phyloP scores from a whole-genome alignment of 1,140 invertebrate species.

The Parapsyche elsis region DNA sequence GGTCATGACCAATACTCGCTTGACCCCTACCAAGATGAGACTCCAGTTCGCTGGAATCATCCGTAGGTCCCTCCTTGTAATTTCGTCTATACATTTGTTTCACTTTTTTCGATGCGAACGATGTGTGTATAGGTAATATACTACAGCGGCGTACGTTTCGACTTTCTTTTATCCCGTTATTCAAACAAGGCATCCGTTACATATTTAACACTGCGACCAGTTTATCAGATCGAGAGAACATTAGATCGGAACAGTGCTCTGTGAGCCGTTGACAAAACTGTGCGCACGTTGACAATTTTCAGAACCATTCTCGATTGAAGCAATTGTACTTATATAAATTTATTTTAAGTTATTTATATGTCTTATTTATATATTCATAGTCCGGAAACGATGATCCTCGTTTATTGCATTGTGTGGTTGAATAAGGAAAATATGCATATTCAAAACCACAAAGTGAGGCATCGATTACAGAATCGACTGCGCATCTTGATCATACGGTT shows the following conservation, averaged over 20 bases:
- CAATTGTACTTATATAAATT: too few relatives aligned
- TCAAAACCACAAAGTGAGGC: background rate
- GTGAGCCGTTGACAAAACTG: too few relatives aligned
- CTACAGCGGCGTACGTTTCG: conserved; percentile 3
- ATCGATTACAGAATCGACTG: background rate
- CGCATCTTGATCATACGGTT: background rate
- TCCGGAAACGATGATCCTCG: too few relatives aligned
- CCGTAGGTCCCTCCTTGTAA: too few relatives aligned
- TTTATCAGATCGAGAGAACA: conserved; percentile 24
- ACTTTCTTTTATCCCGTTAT: conserved; percentile 28
- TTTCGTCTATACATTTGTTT: too few relatives aligned
- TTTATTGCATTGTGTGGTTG: background rate
- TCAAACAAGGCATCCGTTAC: conserved; percentile 1
- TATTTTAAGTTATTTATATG: too few relatives aligned
- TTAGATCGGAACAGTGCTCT: too few relatives aligned
- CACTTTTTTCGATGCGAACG: background rate
- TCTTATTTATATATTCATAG: too few relatives aligned
- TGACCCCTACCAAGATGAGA: background rate
- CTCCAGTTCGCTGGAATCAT: background rate
- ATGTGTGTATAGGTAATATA: background rate
- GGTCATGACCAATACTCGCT: background rate
- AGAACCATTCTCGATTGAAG: too few relatives aligned
- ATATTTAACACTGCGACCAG: background rate
- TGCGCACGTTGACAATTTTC: too few relatives aligned
- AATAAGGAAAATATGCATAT: background rate